Evolutionary conservation across 2,797 vertebrate genomes (phyloP).

Genomic region (Australoheros facetus): DNA sequence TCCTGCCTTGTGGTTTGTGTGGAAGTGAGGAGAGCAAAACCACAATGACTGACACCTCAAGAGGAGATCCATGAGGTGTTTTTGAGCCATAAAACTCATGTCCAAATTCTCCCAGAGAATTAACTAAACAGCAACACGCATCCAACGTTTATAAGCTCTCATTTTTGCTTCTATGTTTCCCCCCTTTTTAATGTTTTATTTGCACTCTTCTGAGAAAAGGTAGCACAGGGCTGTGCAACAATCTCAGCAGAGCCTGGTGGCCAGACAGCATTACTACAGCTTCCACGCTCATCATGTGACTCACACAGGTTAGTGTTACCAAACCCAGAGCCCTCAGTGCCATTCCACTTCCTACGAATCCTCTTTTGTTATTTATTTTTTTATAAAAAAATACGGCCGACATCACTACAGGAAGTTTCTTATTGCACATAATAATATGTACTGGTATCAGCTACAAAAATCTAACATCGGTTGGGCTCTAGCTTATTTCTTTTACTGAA

Average conservation of each 20-base stretch:
- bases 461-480: not conserved
- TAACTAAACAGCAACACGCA: not conserved
- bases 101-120: not conserved
- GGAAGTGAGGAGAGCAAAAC: not conserved
- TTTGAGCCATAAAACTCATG: not conserved
- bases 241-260: not conserved
- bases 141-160: no score
- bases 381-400: not conserved
- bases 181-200: not conserved
- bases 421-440: not conserved
- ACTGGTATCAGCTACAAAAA: not conserved
- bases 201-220: not conserved
- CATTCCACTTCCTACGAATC: not conserved
- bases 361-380: no score
- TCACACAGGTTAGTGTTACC: not conserved
- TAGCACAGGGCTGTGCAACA: not conserved
- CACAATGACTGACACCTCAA: not conserved
- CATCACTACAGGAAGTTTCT: not conserved
- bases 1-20: not conserved
- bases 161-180: not conserved
- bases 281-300: not conserved
- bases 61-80: not conserved
- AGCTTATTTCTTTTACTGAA: conserved; percentile 11
- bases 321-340: no score
- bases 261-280: not conserved